phyloP scores from a whole-genome alignment of 2,113 vertebrate species.

The Ceyx melanurus region DNA sequence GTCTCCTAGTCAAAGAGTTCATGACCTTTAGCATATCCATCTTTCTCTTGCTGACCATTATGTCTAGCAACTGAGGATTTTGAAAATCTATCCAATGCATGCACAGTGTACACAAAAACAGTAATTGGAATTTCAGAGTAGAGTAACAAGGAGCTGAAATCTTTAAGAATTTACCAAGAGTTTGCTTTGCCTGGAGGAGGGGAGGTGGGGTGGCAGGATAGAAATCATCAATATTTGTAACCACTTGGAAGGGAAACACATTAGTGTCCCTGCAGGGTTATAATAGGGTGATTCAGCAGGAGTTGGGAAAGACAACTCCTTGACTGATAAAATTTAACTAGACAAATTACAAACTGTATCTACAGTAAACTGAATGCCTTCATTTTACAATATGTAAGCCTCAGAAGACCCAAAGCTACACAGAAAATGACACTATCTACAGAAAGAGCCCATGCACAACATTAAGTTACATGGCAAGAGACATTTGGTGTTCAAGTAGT shows the following conservation, averaged over 20 bases:
- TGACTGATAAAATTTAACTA: slow-evolving; percentile 30
- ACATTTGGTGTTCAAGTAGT: slow-evolving; percentile 41
- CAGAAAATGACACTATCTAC: slow-evolving; percentile 53
- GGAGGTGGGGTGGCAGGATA: background rate
- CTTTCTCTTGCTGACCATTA: slow-evolving; percentile 54
- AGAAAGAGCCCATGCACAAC: slow-evolving; percentile 51
- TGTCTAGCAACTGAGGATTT: slow-evolving; percentile 60
- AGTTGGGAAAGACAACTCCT: slow-evolving; percentile 24
- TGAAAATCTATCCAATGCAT: slow-evolving; percentile 44
- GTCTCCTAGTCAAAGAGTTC: slow-evolving; percentile 5
- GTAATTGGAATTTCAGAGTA: slow-evolving; percentile 36
- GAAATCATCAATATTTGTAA: slow-evolving; percentile 36
- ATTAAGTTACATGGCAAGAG: slow-evolving; percentile 54
- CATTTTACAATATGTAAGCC: background rate
- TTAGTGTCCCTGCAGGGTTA: slow-evolving; percentile 59
- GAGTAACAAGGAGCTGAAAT: slow-evolving; percentile 12
- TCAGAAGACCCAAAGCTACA: slow-evolving; percentile 58
- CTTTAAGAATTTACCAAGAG: slow-evolving; percentile 20
- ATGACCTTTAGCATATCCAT: background rate
- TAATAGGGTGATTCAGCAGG: background rate
- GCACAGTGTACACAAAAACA: background rate
- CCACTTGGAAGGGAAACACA: slow-evolving; percentile 56
- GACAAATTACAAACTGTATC: background rate
- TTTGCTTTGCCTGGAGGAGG: background rate
- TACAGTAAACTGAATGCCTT: background rate